Base-by-base conservation (phyloP, 2,888 invertebrate species). In the Ctenicera cuprea region DNA sequence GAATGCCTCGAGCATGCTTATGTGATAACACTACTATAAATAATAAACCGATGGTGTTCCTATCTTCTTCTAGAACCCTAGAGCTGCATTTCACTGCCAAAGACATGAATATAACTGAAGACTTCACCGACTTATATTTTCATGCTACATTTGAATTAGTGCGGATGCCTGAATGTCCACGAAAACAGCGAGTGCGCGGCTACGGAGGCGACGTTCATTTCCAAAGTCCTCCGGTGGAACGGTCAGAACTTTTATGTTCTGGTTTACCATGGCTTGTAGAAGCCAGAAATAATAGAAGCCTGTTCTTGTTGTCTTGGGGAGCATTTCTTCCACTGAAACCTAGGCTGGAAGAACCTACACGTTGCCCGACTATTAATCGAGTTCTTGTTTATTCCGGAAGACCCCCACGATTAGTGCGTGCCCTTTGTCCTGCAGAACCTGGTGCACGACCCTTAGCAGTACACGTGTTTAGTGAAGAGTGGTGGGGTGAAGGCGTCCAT, bases 241-340 rank as follows among this genome's bases (percentile, higher is more conserved):
- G 89, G 18, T 88, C 90, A 12, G 91, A 91, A 80, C 89, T 90
- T n/a, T 90, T 92, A 79, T 94, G 94, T 86, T 91, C 91, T n/a
- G 92, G 93, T 71, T 87, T 92, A 71, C 94, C 95, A 3, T 95
- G 95, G 93, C 88, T 95, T 76, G 90, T 95, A 68, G 93, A 93
- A 83, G 94, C 95, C 1, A 91, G 94, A 75, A 91, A 93, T 76
- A 95, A 95, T 84, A 91, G 94, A 62, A 95, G 95, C 45, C 89
- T 96, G 70, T 95, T 94, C 85, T 88, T 96, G 71, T 89, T 95
- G 78, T 94, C 95, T 50, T 95, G 95, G 95, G 95, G 95, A 54
- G 92, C 92, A 78, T 92, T 94, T 82, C 84, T 95, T 77, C 91
- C 92, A 0, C 87, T 91, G 16, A 91, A 92, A 80, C 90, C 92